Evolutionary conservation across 2,113 vertebrate species (phyloP), one percentile per base, ranked within the genome.

Genomic region (Eulemur rufifrons): DNA sequence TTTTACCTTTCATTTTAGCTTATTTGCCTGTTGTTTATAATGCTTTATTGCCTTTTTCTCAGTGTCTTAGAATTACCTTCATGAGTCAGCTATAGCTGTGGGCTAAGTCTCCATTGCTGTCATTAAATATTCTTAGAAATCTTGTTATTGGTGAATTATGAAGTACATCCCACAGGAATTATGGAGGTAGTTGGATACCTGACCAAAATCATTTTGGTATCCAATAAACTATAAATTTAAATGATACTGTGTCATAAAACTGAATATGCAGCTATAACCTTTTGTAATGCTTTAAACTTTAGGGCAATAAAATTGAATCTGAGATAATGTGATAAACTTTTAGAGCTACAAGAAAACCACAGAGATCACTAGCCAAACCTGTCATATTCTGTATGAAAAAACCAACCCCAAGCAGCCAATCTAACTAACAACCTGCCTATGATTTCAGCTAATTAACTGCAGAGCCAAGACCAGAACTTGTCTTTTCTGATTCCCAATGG

Each of bases 241-340:
- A 20, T 52, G 25, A 52, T 74, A 59, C 54, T 34, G 6, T 42
- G 5, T 71, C 69, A 81, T 91, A 85, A 88, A 93, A 84, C 37
- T 87, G 52, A 89, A 71, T 86, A 71, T 50, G 3, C 17, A 56
- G 4, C 47, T 77, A 77, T 39, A 83, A n/a, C 59, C 54, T 97
- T 95, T 91, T 93, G 32, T 95, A 64, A 52, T 86, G 83, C 86
- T 52, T 83, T 96, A 77, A 90, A 82, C 29, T 82, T 74, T 91
- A 54, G 56, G 59, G 7, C 61, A 80, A 15, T 95, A 69, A 86
- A 69, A 9, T 77, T 64, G 45, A 89, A 50, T 86, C 20, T 69
- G 23, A 89, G 50, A 20, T 71, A 25, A 10, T 69, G 13, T 47
- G 59, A 71, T 42, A 83, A 92, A 81, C 42, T 89, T 93, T 83